Percentiles rank a stretch among this genome's conserved stretches.
Conservation (phyloP, 2,797 vertebrate genomes). For the Notolabrus celidotus region DNA sequence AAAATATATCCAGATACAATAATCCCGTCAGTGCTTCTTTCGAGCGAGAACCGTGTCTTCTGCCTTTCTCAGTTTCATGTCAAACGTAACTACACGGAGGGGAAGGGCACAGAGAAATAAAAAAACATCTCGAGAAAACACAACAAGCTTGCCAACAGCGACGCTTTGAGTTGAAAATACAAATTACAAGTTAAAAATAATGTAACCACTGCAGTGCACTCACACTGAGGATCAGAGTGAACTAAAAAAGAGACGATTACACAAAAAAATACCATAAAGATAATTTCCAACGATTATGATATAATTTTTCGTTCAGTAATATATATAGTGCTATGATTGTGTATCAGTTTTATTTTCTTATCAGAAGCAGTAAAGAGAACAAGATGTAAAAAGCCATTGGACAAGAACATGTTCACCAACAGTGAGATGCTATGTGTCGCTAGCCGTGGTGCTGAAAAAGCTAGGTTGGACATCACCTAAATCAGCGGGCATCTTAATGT, state of each 20-base stretch:
- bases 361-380: too few relatives aligned
- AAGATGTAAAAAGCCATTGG: too few relatives aligned
- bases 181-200: slow-evolving; percentile 27
- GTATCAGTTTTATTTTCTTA: too few relatives aligned
- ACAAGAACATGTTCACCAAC: too few relatives aligned
- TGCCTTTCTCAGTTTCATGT: neutral
- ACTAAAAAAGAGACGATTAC: neutral
- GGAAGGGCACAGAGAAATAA: slow-evolving; percentile 11
- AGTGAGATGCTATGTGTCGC: too few relatives aligned
- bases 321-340: too few relatives aligned
- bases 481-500: too few relatives aligned
- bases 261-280: accelerated
- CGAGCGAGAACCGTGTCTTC: neutral
- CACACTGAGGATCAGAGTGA: neutral
- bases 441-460: too few relatives aligned
- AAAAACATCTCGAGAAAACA: neutral
- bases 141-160: slow-evolving; percentile 65
- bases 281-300: too few relatives aligned
- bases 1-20: accelerated
- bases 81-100: slow-evolving; percentile 8
- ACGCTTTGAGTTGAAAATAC: slow-evolving; percentile 55
- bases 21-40: neutral
- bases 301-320: too few relatives aligned
- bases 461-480: too few relatives aligned
- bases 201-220: accelerated